Conservation (phyloP, 2,113 vertebrate species). For the Ammodytes marinus region DNA sequence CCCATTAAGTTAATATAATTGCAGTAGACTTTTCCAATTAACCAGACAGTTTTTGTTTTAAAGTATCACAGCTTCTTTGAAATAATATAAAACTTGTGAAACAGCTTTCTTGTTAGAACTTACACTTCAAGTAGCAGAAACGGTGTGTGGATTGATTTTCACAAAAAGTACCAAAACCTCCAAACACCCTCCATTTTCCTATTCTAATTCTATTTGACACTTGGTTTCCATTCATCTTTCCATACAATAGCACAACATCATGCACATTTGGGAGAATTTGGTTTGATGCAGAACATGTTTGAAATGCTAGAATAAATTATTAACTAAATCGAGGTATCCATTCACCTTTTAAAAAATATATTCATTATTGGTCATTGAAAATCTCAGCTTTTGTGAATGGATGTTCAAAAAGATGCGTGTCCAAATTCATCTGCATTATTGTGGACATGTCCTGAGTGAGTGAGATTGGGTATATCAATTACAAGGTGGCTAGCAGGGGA, state of each 20-base stretch:
- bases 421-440: slow-evolving; percentile 21
- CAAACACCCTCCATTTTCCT: background rate
- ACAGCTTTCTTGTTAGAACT: background rate
- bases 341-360: background rate
- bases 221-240: slow-evolving; percentile 2
- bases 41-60: background rate
- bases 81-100: background rate
- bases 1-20: background rate
- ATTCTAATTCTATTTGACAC: background rate
- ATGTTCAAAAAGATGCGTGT: background rate
- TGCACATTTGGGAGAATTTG: background rate
- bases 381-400: background rate
- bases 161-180: background rate
- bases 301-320: background rate
- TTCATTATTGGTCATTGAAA: background rate
- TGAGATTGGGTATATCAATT: slow-evolving; percentile 77
- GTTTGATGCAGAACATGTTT: background rate
- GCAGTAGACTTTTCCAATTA: background rate
- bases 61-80: no score
- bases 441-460: slow-evolving; percentile 51
- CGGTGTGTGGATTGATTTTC: background rate
- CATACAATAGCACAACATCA: background rate
- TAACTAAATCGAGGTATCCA: background rate
- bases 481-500: slow-evolving; percentile 81
- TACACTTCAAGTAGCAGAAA: background rate